These are phyloP conservation scores for Mastomys coucha DNA, from an alignment of 2,113 vertebrate genomes.

Conservation along the genomic window DNA sequence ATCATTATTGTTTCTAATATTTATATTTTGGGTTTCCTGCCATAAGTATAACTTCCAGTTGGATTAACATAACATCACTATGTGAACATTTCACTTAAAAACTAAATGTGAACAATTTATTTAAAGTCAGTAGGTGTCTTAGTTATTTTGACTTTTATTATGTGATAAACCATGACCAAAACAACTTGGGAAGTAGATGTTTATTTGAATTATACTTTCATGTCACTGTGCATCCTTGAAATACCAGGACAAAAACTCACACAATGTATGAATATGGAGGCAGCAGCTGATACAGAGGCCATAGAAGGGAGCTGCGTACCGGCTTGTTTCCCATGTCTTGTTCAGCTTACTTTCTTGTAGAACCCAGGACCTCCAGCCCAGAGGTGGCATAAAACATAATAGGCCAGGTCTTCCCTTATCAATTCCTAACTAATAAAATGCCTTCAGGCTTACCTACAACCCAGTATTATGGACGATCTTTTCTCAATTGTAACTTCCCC, in stretches of 20 bases:
- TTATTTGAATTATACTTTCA: neutral
- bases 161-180: neutral
- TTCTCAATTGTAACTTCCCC: neutral
- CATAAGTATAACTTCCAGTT: neutral
- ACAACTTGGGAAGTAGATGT: neutral
- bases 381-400: neutral
- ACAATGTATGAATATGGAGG: neutral
- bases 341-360: neutral
- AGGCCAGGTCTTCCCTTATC: neutral
- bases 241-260: neutral
- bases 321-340: neutral
- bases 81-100: neutral
- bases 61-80: neutral
- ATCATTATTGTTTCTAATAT: neutral
- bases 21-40: neutral
- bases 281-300: neutral
- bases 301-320: accelerated
- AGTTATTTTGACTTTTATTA: neutral
- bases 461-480: neutral
- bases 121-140: neutral
- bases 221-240: neutral
- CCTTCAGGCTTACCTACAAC: neutral
- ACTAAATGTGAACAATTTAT: no score
- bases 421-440: neutral
- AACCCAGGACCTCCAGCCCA: neutral